A percentile compares a stretch with the other conserved stretches of the same genome.
These are phyloP conservation scores for Chionis minor DNA, from an alignment of 2,113 vertebrate species.

Conservation along the genomic window DNA sequence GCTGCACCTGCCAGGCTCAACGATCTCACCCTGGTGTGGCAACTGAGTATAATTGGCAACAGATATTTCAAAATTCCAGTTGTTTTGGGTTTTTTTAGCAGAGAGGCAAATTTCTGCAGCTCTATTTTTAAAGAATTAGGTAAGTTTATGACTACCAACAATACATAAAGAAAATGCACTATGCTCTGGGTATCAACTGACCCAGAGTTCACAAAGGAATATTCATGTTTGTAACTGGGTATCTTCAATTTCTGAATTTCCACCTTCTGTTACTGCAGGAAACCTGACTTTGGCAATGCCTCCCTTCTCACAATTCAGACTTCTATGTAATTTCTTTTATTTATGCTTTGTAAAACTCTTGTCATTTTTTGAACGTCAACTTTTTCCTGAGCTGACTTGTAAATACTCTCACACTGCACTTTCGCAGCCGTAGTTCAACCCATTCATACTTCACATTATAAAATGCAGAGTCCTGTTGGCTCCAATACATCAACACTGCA, in stretches of 20 bases:
- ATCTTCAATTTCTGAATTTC: background rate
- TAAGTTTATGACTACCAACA: background rate
- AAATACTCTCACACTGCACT: background rate
- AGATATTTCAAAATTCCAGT: background rate
- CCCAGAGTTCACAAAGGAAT: background rate
- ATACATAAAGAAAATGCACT: background rate
- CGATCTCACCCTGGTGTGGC: background rate
- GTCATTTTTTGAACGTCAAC: background rate
- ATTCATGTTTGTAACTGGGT: background rate
- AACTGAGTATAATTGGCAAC: background rate
- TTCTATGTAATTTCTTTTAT: background rate
- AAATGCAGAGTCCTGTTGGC: background rate
- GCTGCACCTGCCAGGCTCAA: background rate
- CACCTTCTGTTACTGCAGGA: background rate
- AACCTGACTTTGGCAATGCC: background rate
- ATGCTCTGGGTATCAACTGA: background rate
- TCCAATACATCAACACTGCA: background rate
- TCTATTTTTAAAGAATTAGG: background rate
- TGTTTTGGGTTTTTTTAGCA: background rate
- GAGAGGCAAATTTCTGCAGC: background rate
- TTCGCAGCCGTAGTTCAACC: background rate
- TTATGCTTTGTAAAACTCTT: background rate
- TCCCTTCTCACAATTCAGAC: background rate
- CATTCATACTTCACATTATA: background rate
- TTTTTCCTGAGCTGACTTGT: background rate